These are phyloP conservation scores for Alosa sapidissima DNA, from an alignment of 2,797 vertebrate genomes.

Conservation along the genomic window DNA sequence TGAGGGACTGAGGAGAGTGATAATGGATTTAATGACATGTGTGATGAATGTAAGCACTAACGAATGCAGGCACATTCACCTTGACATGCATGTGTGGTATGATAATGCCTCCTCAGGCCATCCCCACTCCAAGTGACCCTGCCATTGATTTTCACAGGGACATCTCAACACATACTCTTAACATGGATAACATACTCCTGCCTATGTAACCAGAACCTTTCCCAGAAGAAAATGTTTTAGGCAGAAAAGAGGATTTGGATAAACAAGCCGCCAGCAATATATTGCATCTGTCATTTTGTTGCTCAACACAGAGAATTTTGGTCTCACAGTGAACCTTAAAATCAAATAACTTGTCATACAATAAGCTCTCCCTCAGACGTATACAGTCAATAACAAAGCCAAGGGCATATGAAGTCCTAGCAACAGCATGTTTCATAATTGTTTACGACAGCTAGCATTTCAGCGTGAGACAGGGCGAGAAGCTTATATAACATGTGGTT, in stretches of 20 bases:
- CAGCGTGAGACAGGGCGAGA: background rate
- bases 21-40: conserved; percentile 1
- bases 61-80: conserved; percentile 11
- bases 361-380: background rate
- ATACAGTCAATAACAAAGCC: background rate
- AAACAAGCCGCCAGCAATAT: background rate
- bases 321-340: background rate
- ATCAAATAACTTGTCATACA: background rate
- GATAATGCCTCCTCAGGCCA: background rate
- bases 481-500: background rate
- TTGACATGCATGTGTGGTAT: background rate
- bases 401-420: background rate
- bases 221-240: background rate
- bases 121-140: background rate
- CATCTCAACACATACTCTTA: background rate
- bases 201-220: background rate
- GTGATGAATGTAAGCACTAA: conserved; percentile 3
- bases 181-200: background rate
- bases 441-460: background rate
- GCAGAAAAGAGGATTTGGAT: background rate
- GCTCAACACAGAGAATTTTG: background rate
- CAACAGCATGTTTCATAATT: background rate
- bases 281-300: conserved; percentile 15
- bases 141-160: background rate
- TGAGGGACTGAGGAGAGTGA: background rate